phyloP scores from a whole-genome alignment of 2,797 vertebrate species.

The Cirrhinus molitorella region DNA sequence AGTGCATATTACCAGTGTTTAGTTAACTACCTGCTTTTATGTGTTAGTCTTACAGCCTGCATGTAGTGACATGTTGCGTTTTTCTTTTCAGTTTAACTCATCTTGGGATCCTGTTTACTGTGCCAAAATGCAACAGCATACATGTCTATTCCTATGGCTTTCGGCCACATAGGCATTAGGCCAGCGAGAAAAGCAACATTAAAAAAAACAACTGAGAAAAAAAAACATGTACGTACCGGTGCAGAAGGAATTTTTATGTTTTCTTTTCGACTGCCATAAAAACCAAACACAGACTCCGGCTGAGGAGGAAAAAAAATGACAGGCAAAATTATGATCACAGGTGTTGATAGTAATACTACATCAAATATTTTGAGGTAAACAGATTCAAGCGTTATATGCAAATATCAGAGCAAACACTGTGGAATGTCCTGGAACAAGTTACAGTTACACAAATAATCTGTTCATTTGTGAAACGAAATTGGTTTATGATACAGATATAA shows the following conservation, averaged over 20 bases:
- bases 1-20: neutral
- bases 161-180: neutral
- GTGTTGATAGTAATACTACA: neutral
- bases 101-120: neutral
- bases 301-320: neutral
- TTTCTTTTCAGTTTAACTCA: neutral
- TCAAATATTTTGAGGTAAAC: neutral
- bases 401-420: neutral
- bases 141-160: neutral
- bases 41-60: neutral
- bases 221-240: neutral
- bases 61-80: neutral
- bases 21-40: neutral
- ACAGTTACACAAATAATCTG: neutral
- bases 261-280: rapidly evolving
- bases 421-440: neutral
- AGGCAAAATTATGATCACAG: neutral
- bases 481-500: neutral
- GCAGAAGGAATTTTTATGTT: neutral
- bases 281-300: rapidly evolving
- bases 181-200: neutral
- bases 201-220: neutral
- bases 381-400: neutral
- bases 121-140: neutral
- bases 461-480: neutral